Base-by-base conservation (phyloP, 1,140 invertebrate species). In the Tribolium madens region DNA sequence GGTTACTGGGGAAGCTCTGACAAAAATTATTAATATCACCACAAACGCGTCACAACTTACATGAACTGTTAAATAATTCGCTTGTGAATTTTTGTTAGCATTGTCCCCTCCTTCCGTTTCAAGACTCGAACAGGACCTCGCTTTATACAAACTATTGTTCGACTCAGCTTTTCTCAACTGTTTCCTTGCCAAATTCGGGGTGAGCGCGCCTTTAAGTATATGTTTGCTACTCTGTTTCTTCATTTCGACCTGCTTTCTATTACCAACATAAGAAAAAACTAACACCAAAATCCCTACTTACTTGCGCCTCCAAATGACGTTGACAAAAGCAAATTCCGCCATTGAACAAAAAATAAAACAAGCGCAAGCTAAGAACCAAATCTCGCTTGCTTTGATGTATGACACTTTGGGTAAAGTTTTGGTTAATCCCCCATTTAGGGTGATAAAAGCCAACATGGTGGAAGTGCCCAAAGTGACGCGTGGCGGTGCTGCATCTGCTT, bases 311-410 rank as follows among this genome's bases (percentile, higher is more conserved):
- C 94, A 96, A 83, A 96, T 95, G 0, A 93, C 95, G 83, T 96
- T 96, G 2, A 96, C 95, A 79, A 95, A 94, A n/a, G 94, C 94
- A 84, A 96, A 96, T 81, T 96, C 95, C 0, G 96, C 91, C 84
- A 97, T 89, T 2, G 94, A 94, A 10, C 93, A 92, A 83, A 96
- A 96, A 50, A 96, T 93, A 81, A 96, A 95, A 73, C 91, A 90
- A 0, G 92, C 94, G 83, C 95, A 96, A 0, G 92, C 93, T 10
- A 96, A 86, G 82, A 95, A 95, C 94, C 95, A 96, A 53, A 96
- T 92, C 85, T 96, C 94, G 73, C 95, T 94, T 0, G 94, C 94
- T 86, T 96, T 95, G n/a, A 96, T 94, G 78, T 96, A 96, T 10
- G 95, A 96, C 0, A 96, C 94, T 84, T 96, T 96, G 0, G 95